These are phyloP conservation scores for Lordiphosa clarofinis DNA, from an alignment of 1,140 invertebrate species.

Conservation along the genomic window DNA sequence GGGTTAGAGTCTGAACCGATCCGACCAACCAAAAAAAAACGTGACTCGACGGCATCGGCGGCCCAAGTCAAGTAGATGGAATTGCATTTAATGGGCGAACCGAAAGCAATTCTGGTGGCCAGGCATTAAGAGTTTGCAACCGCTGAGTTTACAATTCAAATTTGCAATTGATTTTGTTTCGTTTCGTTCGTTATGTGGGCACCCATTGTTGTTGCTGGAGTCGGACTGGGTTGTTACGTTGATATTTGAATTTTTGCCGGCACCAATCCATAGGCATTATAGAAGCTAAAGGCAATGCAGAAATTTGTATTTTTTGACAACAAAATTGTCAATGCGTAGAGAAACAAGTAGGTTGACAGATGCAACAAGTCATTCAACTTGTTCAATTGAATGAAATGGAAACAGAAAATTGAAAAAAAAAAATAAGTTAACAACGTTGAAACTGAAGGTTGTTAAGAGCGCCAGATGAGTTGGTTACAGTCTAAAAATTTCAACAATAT, in stretches of 20 bases:
- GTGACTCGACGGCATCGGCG: conserved; percentile 42
- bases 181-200: conserved; percentile 19
- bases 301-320: conserved; percentile 54
- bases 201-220: conserved; percentile 10
- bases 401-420: too few species aligned
- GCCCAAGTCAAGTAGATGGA: conserved; percentile 64
- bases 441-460: too few species aligned
- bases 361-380: conserved; percentile 61
- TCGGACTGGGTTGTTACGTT: conserved; percentile 33
- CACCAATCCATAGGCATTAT: conserved; percentile 66
- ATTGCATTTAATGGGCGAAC: conserved; percentile 66
- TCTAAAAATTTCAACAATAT: too few species aligned
- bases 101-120: conserved; percentile 34
- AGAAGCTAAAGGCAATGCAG: neutral
- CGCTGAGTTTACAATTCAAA: conserved; percentile 58
- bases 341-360: conserved; percentile 39
- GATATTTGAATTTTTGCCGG: conserved; percentile 55
- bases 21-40: conserved; percentile 39
- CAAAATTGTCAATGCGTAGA: conserved; percentile 35
- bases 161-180: conserved; percentile 54
- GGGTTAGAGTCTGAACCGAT: conserved; percentile 24
- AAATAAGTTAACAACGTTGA: too few species aligned
- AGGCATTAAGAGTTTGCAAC: conserved; percentile 30
- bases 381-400: too few species aligned
- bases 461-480: too few species aligned